These are phyloP conservation scores for Coluber constrictor DNA, from an alignment of 2,797 vertebrate species.

Conservation along the genomic window DNA sequence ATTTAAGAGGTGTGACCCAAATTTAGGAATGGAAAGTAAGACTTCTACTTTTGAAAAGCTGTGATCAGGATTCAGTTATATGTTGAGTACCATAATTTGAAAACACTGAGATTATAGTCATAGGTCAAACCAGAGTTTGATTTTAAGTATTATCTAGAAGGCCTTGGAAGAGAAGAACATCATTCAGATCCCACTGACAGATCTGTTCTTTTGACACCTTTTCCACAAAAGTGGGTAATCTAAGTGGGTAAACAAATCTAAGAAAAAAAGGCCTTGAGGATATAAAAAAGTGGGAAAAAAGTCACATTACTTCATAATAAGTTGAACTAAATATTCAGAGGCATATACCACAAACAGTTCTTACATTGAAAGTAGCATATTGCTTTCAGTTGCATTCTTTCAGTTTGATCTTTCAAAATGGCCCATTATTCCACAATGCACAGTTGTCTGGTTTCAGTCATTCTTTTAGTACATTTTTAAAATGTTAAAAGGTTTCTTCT, in stretches of 20 bases:
- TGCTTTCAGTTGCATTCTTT: constrained; percentile 58
- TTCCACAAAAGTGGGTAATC: not conserved
- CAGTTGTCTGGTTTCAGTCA: constrained; percentile 59
- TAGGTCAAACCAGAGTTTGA: not conserved
- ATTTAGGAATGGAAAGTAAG: not conserved
- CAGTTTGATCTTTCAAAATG: constrained; percentile 61
- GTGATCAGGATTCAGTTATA: not conserved
- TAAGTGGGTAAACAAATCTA: not conserved
- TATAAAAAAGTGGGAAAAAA: constrained; percentile 31
- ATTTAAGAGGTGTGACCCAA: not conserved
- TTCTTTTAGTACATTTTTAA: constrained; percentile 63
- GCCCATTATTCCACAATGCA: constrained; percentile 62
- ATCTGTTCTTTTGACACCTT: not conserved
- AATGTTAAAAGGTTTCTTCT: constrained; percentile 41
- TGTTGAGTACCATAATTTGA: not conserved
- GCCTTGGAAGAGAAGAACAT: not conserved
- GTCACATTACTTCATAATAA: constrained; percentile 48
- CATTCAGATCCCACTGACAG: not conserved
- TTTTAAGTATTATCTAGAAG: not conserved
- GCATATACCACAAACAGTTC: constrained; percentile 9
- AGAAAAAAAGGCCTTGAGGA: not conserved
- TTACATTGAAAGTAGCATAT: constrained; percentile 51
- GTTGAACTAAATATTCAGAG: constrained; percentile 44
- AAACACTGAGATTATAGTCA: not conserved
- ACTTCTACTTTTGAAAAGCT: not conserved